These are phyloP conservation scores for Drosophila quadrilineata DNA, from an alignment of 1,140 invertebrate genomes.

Conservation along the genomic window DNA sequence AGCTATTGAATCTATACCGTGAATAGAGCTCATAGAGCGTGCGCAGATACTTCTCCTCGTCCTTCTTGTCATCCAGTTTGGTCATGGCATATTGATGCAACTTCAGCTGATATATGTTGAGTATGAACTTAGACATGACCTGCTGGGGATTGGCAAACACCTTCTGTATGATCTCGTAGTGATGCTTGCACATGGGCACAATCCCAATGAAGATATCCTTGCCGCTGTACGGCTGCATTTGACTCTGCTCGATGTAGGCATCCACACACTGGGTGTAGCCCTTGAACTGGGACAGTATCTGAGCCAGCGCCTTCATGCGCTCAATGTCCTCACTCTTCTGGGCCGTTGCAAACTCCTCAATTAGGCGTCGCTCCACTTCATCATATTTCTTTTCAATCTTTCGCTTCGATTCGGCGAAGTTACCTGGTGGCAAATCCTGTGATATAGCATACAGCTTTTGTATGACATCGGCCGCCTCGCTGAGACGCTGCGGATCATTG, in stretches of 20 bases:
- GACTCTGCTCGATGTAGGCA: constrained; percentile 98
- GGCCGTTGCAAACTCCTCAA: constrained; percentile 96
- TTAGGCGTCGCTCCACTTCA: constrained; percentile 95
- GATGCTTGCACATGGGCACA: constrained; percentile 93
- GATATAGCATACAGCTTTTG: constrained; percentile 98
- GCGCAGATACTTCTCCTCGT: constrained; percentile 93
- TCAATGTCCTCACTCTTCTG: constrained; percentile 91
- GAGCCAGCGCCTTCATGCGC: constrained; percentile 96
- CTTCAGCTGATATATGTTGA: constrained; percentile 97
- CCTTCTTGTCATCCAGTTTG: constrained; percentile 88
- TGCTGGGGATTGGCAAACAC: constrained; percentile 98
- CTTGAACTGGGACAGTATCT: constrained; percentile 96
- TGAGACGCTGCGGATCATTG: constrained; percentile 92
- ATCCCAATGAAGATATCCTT: constrained; percentile 96
- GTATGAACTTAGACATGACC: constrained; percentile 98
- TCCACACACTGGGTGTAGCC: constrained; percentile 97
- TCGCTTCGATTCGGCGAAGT: constrained; percentile 93
- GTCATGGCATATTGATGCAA: constrained; percentile 93
- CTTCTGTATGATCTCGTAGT: constrained; percentile 93
- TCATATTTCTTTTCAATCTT: constrained; percentile 97
- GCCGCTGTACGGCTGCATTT: constrained; percentile 87
- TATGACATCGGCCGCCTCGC: constrained; percentile 99
- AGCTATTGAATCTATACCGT: too few species aligned
- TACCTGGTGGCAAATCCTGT: constrained; percentile 94
- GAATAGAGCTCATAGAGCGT: constrained; percentile 94